Evolutionary conservation across 2,113 vertebrate genomes (phyloP), one percentile per base, ranked within the genome.

Genomic region (Protobothrops flavoviridis): DNA sequence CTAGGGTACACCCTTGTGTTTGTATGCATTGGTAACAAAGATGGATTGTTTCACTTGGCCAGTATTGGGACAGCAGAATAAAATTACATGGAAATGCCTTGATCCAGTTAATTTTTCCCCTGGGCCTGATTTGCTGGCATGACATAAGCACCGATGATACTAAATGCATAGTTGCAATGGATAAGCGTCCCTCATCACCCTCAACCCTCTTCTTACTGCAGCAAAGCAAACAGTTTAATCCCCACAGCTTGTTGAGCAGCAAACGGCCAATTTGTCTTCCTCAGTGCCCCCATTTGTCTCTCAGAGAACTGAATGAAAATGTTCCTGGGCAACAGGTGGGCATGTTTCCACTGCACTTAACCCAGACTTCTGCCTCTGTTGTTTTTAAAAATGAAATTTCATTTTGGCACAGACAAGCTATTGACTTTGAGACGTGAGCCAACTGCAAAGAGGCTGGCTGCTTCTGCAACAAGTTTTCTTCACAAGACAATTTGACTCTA

Each of bases 361-460:
- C 91, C 91, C 74, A 64, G 45, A 61, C 91, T 94, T 81, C 86
- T 89, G 64, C 87, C 43, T 91, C 91, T 92, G 48, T 92, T 93
- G 92, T 93, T 93, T 92, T 87, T 89, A 86, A 94, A 92, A 94
- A 94, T 90, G 87, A 92, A 94, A 92, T 94, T 94, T 94, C 91
- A 92, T 92, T 94, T 91, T 92, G 91, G 89, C 93, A 92, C 55
- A 59, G 74, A 92, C 26, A 53, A 90, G 90, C 29, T 45, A 88
- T 92, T 64, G 91, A 39, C 86, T 61, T 85, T 89, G 92, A 2
- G 0, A 74, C 11, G 85, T 53, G 87, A 94, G 57, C 56, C 29
- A 50, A 85, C 74, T 69, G 87, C 93, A 90, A 61, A 85, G 17
- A 1, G 2, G 45, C 50, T 20, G 11, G 43, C 50, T 8, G 17